phyloP scores from a whole-genome alignment of 1,140 invertebrate species.

The Nephotettix cincticeps region DNA sequence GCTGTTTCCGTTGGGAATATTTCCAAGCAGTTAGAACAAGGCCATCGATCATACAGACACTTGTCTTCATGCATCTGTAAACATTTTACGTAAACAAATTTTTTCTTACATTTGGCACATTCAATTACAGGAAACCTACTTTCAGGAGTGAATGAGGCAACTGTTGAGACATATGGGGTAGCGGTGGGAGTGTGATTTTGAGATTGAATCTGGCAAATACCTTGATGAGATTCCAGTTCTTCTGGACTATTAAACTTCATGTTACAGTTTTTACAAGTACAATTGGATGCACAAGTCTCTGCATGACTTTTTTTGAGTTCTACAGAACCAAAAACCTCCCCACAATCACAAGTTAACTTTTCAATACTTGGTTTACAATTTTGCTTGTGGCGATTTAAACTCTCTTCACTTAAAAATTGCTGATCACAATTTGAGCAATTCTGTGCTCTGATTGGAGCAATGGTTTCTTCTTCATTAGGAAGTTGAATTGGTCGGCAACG shows the following conservation, averaged over 20 bases:
- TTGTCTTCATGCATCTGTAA: conserved; percentile 7
- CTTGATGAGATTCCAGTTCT: conserved; percentile 1
- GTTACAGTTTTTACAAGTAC: conserved; percentile 1
- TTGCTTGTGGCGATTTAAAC: conserved; percentile 4
- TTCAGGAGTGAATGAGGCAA: background rate
- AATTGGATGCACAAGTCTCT: background rate
- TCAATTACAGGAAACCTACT: background rate
- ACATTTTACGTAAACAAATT: background rate
- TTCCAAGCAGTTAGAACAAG: background rate
- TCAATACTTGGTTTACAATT: conserved; percentile 2
- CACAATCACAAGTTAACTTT: background rate
- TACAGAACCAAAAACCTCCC: conserved; percentile 8
- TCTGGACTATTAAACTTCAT: conserved; percentile 2
- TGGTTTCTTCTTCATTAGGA: background rate
- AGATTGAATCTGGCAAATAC: background rate
- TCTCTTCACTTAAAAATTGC: conserved; percentile 10
- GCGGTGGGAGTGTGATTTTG: background rate
- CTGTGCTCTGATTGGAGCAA: background rate
- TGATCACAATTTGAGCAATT: conserved; percentile 6
- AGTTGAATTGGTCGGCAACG: background rate
- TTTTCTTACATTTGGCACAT: conserved; percentile 9
- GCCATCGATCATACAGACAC: conserved; percentile 4
- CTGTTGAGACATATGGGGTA: background rate
- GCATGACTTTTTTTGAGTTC: background rate
- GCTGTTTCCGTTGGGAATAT: conserved; percentile 1